Conservation (phyloP, 1,140 invertebrate genomes). For the Cotesia glomerata region DNA sequence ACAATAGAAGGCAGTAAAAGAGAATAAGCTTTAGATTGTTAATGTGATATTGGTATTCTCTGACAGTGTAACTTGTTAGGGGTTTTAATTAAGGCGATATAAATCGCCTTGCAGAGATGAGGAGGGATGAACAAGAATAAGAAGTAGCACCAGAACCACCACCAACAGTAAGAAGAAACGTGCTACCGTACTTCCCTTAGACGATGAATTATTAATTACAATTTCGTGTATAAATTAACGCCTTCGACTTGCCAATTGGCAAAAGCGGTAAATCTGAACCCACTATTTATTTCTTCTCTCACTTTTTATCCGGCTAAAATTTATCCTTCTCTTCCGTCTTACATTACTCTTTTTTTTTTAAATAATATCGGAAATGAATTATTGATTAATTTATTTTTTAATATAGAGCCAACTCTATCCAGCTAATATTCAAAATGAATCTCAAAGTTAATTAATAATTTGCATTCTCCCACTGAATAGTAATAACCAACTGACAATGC, state of each 20-base stretch:
- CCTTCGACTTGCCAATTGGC: conserved; percentile 29
- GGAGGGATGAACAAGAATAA: conserved; percentile 6
- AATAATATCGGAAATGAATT: background rate
- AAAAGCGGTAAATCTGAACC: conserved; percentile 52
- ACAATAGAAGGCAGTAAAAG: conserved; percentile 3
- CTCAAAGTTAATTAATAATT: no score
- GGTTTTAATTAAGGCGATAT: conserved; percentile 63
- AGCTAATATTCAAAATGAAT: no score
- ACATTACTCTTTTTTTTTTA: background rate
- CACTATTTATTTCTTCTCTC: conserved; percentile 39
- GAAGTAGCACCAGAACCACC: background rate
- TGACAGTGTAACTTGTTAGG: conserved; percentile 60
- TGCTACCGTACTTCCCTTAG: conserved; percentile 6
- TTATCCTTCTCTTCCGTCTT: background rate
- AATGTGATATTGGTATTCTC: conserved; percentile 56
- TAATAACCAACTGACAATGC: no score
- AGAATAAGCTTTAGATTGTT: conserved; percentile 19
- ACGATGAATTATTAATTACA: conserved; percentile 63
- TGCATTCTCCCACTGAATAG: no score
- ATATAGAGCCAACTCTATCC: no score
- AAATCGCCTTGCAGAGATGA: conserved; percentile 52
- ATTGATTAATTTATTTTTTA: no score
- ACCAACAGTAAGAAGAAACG: conserved; percentile 2
- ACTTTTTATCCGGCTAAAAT: background rate
- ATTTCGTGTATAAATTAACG: conserved; percentile 63